Evolutionary conservation across 2,113 vertebrate genomes (phyloP), one percentile per base, ranked within the genome.

Genomic region (Furnarius figulus): DNA sequence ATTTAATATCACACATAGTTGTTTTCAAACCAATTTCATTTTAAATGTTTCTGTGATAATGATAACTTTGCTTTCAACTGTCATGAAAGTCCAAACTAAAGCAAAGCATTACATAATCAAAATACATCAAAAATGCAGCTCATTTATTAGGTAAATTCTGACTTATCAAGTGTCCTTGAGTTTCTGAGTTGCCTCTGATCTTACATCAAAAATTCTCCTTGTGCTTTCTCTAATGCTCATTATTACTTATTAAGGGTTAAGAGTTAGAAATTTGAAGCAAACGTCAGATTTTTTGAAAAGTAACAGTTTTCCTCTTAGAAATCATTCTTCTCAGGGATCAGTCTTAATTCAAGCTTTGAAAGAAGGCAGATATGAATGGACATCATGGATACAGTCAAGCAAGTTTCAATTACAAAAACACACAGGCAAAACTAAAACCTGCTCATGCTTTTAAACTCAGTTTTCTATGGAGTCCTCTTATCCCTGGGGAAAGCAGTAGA

Each of bases 101-200:
- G 92, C 25, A 21, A 92, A 87, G 46, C 73, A 67, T 58, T 61
- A 75, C 66, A 82, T 90, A 89, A 91, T 93, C 74, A 91, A 91
- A 89, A 93, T 37, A 89, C 89, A 93, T 83, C 37, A 73, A 86
- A 95, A 96, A 90, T 94, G 76, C 71, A 85, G 22, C 80, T 96
- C 67, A 14, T 92, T 97, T 95, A 90, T 94, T 96, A 97, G 95
- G 91, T 96, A 96, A 95, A 96, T 96, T 97, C 68, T 96, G 90
- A 96, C 87, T 96, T 94, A 31, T 89, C 33, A 90, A 90, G 73
- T 93, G 79, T 86, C 67, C 87, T 73, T 94, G 94, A 73, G 76
- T 94, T 86, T 91, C 86, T 88, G 47, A 71, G 85, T 81, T 58
- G 75, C 52, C 70, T 96, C 90, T 93, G 73, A 95, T 87, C 89